These are phyloP conservation scores for Ophraella communa DNA, from an alignment of 2,888 invertebrate genomes.

Conservation along the genomic window DNA sequence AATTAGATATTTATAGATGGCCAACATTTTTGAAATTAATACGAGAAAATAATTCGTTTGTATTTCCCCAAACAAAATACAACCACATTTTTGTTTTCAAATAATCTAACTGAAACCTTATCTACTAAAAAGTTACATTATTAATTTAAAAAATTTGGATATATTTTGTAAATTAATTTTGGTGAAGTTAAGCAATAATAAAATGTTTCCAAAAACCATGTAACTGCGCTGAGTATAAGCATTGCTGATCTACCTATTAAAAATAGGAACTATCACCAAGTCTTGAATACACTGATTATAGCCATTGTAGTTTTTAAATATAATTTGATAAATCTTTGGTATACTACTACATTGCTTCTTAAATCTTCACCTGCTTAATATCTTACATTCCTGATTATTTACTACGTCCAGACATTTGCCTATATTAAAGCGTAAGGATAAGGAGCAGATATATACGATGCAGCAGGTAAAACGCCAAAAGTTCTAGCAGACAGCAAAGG, in stretches of 20 bases:
- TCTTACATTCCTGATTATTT: slow-evolving; percentile 1
- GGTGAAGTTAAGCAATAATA: no score
- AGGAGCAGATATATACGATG: not conserved
- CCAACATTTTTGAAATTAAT: no score
- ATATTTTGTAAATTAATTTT: no score
- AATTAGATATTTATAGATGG: no score
- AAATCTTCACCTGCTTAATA: not conserved
- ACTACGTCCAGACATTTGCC: not conserved
- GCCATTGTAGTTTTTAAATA: not conserved
- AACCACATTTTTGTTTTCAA: no score
- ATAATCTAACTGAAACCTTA: no score
- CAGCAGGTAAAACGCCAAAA: not conserved
- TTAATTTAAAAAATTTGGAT: no score
- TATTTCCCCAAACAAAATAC: no score
- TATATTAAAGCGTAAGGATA: not conserved
- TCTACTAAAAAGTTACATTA: no score
- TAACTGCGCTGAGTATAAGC: no score
- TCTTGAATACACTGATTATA: not conserved
- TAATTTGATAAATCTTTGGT: not conserved
- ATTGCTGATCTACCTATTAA: not conserved
- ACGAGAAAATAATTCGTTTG: no score
- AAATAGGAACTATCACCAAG: not conserved
- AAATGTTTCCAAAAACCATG: no score
- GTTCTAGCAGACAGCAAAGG: slow-evolving; percentile 5
- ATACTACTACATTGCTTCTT: not conserved